Percentiles rank a stretch among this genome's conserved stretches.
These are phyloP conservation scores for Microplitis deprimator DNA, from an alignment of 2,888 invertebrate genomes.

Conservation along the genomic window DNA sequence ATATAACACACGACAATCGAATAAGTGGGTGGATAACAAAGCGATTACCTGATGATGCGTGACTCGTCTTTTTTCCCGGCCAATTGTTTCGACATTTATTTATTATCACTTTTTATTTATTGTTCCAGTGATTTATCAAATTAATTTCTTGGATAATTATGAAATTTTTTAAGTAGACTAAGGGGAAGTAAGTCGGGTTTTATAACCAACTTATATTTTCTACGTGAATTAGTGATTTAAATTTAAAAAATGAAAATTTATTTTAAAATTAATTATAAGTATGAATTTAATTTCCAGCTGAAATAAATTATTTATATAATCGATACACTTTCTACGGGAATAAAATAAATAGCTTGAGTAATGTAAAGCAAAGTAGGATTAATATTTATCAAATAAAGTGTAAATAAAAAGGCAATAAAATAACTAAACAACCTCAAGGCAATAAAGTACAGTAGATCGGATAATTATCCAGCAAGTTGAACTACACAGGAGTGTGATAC, in stretches of 20 bases:
- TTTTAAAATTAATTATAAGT: too few species aligned
- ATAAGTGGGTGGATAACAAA: conserved; percentile 68
- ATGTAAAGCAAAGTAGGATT: too few species aligned
- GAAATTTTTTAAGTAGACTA: too few species aligned
- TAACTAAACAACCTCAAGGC: background rate
- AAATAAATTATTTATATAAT: too few species aligned
- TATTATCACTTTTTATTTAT: background rate
- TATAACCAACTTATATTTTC: too few species aligned
- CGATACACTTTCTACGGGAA: too few species aligned
- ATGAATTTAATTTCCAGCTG: too few species aligned
- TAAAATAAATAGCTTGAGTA: too few species aligned
- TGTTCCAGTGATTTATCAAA: conserved; percentile 1
- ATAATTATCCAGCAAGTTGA: conserved; percentile 34
- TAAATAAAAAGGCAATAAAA: background rate
- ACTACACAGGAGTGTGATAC: conserved; percentile 26
- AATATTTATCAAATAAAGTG: too few species aligned
- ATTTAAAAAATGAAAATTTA: too few species aligned
- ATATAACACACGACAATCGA: conserved; percentile 60
- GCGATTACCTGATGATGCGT: conserved; percentile 53
- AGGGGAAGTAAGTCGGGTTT: too few species aligned
- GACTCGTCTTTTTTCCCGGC: conserved; percentile 50
- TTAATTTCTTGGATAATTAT: background rate
- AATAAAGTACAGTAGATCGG: conserved; percentile 29
- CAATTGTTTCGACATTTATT: conserved; percentile 46
- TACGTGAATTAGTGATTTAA: too few species aligned